A percentile compares a stretch with the other conserved stretches of the same genome.
Evolutionary conservation across 2,888 invertebrate genomes (phyloP).

Genomic region (Ectemnius continuus): DNA sequence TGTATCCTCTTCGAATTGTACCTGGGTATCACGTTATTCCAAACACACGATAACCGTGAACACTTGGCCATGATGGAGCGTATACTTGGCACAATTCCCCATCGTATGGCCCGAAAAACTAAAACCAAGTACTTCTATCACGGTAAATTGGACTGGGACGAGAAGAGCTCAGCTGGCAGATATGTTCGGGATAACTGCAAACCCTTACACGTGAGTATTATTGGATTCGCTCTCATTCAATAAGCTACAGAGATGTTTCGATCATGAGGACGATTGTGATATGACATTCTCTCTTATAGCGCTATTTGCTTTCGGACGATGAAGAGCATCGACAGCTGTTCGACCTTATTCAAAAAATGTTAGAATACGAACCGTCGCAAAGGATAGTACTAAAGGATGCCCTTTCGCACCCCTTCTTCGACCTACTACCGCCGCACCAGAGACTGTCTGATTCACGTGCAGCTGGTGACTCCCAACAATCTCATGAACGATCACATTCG

Average conservation of each 20-base stretch:
- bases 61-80: constrained; percentile 99
- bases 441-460: constrained; percentile 82
- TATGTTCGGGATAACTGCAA: constrained; percentile 99
- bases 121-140: constrained; percentile 99
- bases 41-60: constrained; percentile 99
- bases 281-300: constrained; percentile 80
- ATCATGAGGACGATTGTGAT: background rate
- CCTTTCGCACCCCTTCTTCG: constrained; percentile 95
- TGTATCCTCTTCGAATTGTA: constrained; percentile 99
- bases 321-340: constrained; percentile 96
- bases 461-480: constrained; percentile 79
- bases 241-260: background rate
- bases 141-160: constrained; percentile 98
- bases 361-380: constrained; percentile 97
- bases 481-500: constrained; percentile 85
- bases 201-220: constrained; percentile 89
- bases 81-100: constrained; percentile 97
- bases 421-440: constrained; percentile 88
- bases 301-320: constrained; percentile 92
- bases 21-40: constrained; percentile 98
- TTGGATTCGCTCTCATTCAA: background rate
- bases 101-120: constrained; percentile 93
- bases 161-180: constrained; percentile 96
- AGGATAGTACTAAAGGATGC: constrained; percentile 93
- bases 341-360: constrained; percentile 95